phyloP scores from a whole-genome alignment of 2,888 invertebrate genomes.

The Phorcus lineatus region DNA sequence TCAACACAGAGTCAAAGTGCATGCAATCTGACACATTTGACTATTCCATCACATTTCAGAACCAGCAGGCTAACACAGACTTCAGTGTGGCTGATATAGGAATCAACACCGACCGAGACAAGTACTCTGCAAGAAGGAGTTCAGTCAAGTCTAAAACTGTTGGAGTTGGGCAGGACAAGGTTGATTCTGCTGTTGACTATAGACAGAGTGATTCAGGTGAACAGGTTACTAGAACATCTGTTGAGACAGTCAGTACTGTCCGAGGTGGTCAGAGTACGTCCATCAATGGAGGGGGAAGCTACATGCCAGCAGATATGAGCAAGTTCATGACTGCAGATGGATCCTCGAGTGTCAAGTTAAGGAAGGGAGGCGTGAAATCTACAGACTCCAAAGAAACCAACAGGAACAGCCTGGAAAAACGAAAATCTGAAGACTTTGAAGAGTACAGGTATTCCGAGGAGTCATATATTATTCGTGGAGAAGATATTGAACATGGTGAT shows the following conservation, averaged over 20 bases:
- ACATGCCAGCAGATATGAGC: conserved; percentile 43
- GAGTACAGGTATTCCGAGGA: conserved; percentile 20
- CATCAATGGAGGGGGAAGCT: conserved; percentile 14
- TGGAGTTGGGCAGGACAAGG: conserved; percentile 49
- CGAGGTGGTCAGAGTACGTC: neutral
- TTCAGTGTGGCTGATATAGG: conserved; percentile 33
- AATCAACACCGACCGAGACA: conserved; percentile 38
- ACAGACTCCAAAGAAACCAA: neutral
- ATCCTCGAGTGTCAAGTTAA: neutral
- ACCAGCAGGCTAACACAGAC: conserved; percentile 36
- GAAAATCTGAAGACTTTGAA: neutral
- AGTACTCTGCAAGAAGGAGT: neutral
- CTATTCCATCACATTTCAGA: conserved; percentile 41
- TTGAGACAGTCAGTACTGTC: neutral
- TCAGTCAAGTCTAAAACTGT: conserved; percentile 18
- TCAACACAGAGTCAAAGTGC: conserved; percentile 58
- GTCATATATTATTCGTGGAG: conserved; percentile 15
- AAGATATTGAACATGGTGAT: conserved; percentile 10
- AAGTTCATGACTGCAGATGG: conserved; percentile 42
- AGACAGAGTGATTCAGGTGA: conserved; percentile 25
- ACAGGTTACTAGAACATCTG: neutral
- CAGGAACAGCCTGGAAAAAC: neutral
- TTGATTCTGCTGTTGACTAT: conserved; percentile 49
- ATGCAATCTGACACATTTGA: conserved; percentile 45
- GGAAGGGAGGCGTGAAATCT: neutral